These are phyloP conservation scores for Dinoponera quadriceps DNA, from an alignment of 1,140 invertebrate species.

Conservation along the genomic window DNA sequence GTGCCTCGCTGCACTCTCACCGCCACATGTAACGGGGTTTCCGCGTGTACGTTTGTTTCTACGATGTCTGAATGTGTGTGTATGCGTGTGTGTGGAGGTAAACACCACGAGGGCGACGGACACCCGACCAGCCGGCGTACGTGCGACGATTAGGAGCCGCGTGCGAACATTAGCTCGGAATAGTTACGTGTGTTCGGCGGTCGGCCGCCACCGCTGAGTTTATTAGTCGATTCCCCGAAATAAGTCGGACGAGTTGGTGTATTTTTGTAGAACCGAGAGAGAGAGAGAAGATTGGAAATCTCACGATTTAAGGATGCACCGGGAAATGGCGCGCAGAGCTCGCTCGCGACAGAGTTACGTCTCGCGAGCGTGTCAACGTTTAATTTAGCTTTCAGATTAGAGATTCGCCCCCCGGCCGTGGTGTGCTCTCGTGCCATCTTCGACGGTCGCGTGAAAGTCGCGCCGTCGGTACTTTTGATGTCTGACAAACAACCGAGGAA, in stretches of 20 bases:
- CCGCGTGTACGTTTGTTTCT: slow-evolving; percentile 19
- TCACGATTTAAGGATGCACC: background rate
- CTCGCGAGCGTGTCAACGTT: no score
- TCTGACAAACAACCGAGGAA: no score
- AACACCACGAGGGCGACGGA: slow-evolving; percentile 33
- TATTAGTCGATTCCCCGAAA: slow-evolving; percentile 41
- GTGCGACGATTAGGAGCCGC: slow-evolving; percentile 57
- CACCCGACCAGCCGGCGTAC: slow-evolving; percentile 29
- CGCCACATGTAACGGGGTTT: slow-evolving; percentile 34
- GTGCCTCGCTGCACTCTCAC: slow-evolving; percentile 74
- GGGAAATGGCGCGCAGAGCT: background rate
- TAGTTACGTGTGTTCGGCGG: slow-evolving; percentile 35
- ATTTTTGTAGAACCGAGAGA: background rate
- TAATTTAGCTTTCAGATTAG: no score
- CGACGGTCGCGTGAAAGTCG: no score
- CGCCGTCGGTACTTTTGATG: no score
- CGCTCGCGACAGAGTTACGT: no score
- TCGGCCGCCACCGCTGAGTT: background rate
- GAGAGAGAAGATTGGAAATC: background rate
- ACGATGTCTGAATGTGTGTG: background rate
- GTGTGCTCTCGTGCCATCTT: no score
- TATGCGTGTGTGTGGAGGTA: background rate
- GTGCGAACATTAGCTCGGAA: slow-evolving; percentile 55
- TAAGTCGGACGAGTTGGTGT: background rate
- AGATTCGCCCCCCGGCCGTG: no score